A percentile compares a stretch with the other conserved stretches of the same genome.
Conservation (phyloP, 2,113 vertebrate species). For the Megaceryle maxima region DNA sequence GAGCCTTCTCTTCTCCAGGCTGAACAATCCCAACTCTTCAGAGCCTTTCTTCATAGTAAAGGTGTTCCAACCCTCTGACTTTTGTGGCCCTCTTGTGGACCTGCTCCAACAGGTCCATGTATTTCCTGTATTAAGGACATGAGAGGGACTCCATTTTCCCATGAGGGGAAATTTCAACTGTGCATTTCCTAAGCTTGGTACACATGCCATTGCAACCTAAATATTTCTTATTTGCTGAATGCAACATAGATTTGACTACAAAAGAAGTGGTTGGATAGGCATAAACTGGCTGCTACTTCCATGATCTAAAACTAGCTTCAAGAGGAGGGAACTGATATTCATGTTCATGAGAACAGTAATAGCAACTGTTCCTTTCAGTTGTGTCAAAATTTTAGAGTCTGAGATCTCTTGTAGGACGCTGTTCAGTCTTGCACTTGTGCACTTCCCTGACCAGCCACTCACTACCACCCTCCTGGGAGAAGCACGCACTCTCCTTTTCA, state of each 20-base stretch:
- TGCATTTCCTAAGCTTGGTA: background rate
- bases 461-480: background rate
- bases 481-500: background rate
- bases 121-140: background rate
- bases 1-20: background rate
- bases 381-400: background rate
- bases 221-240: background rate
- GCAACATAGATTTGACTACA: background rate
- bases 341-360: fast-evolving
- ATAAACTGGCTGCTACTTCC: background rate
- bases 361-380: background rate
- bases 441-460: background rate
- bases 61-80: no score
- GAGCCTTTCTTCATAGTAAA: background rate
- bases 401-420: background rate
- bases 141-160: background rate
- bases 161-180: background rate
- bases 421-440: background rate
- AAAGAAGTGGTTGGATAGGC: background rate
- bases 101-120: background rate
- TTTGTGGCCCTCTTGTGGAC: background rate
- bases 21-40: background rate
- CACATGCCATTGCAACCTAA: background rate
- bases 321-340: background rate
- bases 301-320: background rate